Conservation (phyloP, 1,140 invertebrate species). For the Drosophila nasuta region DNA sequence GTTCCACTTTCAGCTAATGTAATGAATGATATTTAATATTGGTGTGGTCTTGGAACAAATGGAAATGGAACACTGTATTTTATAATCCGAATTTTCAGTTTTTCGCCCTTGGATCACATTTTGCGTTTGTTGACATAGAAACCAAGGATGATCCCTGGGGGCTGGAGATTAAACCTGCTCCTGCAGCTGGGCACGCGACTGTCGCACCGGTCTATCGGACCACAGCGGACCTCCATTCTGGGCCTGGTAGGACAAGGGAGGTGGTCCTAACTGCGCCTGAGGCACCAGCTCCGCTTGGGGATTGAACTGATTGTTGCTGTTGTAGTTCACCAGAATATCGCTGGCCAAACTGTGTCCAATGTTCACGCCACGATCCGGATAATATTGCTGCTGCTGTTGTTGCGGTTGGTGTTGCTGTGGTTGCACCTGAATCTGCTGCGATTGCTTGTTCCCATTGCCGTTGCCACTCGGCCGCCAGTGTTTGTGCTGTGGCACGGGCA, state of each 20-base stretch:
- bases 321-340: slow-evolving; percentile 71
- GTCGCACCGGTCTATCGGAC: slow-evolving; percentile 53
- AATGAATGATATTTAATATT: no score
- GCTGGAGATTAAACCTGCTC: background rate
- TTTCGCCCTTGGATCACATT: slow-evolving; percentile 49
- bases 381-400: slow-evolving; percentile 76
- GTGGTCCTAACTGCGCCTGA: slow-evolving; percentile 63
- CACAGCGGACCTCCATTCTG: slow-evolving; percentile 62
- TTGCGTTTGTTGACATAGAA: background rate
- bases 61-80: no score
- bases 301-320: slow-evolving; percentile 85
- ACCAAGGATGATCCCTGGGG: background rate
- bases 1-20: background rate
- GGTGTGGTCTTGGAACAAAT: no score
- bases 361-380: slow-evolving; percentile 58
- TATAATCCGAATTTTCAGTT: no score
- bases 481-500: slow-evolving; percentile 75
- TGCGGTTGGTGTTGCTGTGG: slow-evolving; percentile 68
- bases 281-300: slow-evolving; percentile 88
- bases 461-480: slow-evolving; percentile 51
- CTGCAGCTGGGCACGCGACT: slow-evolving; percentile 57
- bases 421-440: slow-evolving; percentile 81
- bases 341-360: slow-evolving; percentile 67
- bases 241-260: slow-evolving; percentile 75
- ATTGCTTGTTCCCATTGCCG: slow-evolving; percentile 51